Percentiles rank a stretch among this genome's conserved stretches.
These are phyloP conservation scores for Gephyroberyx darwinii DNA, from an alignment of 2,797 vertebrate species.

Conservation along the genomic window DNA sequence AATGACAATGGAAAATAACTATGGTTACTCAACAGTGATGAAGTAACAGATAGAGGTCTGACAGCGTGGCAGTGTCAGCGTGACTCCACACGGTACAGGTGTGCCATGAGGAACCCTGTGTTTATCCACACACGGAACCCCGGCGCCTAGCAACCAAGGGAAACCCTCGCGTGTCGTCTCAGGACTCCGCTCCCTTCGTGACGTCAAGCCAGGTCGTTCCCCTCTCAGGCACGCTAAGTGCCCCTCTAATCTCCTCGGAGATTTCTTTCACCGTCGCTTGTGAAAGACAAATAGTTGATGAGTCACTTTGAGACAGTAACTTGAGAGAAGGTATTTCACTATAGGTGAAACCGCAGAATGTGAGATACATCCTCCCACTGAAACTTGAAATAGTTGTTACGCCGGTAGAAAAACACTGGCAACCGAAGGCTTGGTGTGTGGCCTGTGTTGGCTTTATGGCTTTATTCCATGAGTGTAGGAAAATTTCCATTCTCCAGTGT, in stretches of 20 bases:
- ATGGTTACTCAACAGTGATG: slow-evolving; percentile 65
- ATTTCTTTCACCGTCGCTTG: slow-evolving; percentile 51
- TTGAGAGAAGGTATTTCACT: slow-evolving; percentile 59
- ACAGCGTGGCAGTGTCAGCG: slow-evolving; percentile 65
- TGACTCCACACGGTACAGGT: slow-evolving; percentile 53
- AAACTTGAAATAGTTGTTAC: slow-evolving; percentile 62
- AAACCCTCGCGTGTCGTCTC: slow-evolving; percentile 70
- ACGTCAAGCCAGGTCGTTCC: slow-evolving; percentile 74
- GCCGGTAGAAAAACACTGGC: slow-evolving; percentile 46
- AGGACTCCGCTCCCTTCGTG: slow-evolving; percentile 60
- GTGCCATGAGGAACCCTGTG: slow-evolving; percentile 72
- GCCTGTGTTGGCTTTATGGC: slow-evolving; percentile 50
- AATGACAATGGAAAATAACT: slow-evolving; percentile 71
- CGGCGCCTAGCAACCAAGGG: slow-evolving; percentile 77
- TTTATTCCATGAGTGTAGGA: slow-evolving; percentile 60
- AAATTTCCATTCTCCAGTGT: slow-evolving; percentile 67
- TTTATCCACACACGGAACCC: slow-evolving; percentile 73
- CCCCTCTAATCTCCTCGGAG: slow-evolving; percentile 47
- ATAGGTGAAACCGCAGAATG: slow-evolving; percentile 36
- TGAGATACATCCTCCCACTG: slow-evolving; percentile 58
- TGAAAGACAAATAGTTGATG: slow-evolving; percentile 64
- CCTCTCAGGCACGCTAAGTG: slow-evolving; percentile 46
- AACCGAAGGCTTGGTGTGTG: slow-evolving; percentile 65
- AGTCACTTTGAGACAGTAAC: slow-evolving; percentile 63
- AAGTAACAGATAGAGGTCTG: slow-evolving; percentile 68